phyloP scores from a whole-genome alignment of 2,113 vertebrate genomes.

The Chaenocephalus aceratus region DNA sequence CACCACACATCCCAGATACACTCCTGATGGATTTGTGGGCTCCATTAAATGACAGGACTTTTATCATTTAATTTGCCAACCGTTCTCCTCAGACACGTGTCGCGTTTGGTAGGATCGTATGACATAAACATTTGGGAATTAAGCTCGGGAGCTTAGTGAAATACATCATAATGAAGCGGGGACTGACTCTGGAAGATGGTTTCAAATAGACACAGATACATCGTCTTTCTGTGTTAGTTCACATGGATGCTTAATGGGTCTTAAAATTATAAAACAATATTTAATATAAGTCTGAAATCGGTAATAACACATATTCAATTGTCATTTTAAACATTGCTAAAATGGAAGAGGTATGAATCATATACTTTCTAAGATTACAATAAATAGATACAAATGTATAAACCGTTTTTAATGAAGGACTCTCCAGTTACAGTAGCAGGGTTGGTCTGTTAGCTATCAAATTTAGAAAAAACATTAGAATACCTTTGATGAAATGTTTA shows the following conservation, averaged over 20 bases:
- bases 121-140: conserved; percentile 25
- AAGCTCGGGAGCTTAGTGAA: conserved; percentile 23
- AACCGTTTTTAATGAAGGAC: too few species aligned
- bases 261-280: too few species aligned
- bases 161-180: conserved; percentile 9
- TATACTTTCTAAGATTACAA: too few species aligned
- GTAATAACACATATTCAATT: too few species aligned
- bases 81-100: conserved; percentile 25
- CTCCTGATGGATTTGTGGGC: conserved; percentile 80
- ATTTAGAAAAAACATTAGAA: too few species aligned
- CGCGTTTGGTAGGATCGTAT: conserved; percentile 15
- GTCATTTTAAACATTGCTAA: too few species aligned
- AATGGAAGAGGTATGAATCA: too few species aligned
- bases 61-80: conserved; percentile 69
- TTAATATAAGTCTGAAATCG: too few species aligned
- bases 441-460: too few species aligned
- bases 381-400: background rate
- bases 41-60: conserved; percentile 80
- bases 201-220: background rate
- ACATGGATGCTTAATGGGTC: too few species aligned
- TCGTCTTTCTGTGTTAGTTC: background rate
- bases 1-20: conserved; percentile 30
- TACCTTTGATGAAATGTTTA: background rate
- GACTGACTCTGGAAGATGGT: conserved; percentile 11
- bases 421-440: too few species aligned